These are phyloP conservation scores for Drosophila formosana DNA, from an alignment of 2,888 invertebrate genomes.

Conservation along the genomic window DNA sequence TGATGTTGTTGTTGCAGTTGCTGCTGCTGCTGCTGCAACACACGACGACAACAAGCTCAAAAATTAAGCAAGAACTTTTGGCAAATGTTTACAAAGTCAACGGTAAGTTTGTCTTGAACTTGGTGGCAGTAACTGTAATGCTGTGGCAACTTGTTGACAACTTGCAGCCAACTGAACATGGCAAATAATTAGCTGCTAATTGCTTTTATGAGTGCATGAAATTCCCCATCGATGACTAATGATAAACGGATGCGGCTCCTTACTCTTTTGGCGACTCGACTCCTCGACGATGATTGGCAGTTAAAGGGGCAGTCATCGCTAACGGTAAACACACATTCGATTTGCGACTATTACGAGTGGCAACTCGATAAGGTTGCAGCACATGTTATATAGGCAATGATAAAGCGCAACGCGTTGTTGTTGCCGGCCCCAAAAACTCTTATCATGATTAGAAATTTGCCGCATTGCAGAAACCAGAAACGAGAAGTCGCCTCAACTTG, in stretches of 20 bases:
- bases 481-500: slow-evolving; percentile 55
- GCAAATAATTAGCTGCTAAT: slow-evolving; percentile 72
- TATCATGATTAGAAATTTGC: slow-evolving; percentile 68
- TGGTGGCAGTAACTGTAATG: slow-evolving; percentile 61
- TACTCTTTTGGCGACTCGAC: not conserved
- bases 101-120: slow-evolving; percentile 59
- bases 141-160: slow-evolving; percentile 51
- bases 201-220: slow-evolving; percentile 55
- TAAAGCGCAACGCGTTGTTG: slow-evolving; percentile 44
- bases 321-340: slow-evolving; percentile 14
- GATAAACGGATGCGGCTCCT: slow-evolving; percentile 24
- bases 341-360: slow-evolving; percentile 14
- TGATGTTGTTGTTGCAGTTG: slow-evolving; percentile 25
- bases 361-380: slow-evolving; percentile 45
- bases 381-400: slow-evolving; percentile 57
- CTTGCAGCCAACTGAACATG: slow-evolving; percentile 43
- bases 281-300: slow-evolving; percentile 31
- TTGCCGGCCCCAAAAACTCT: slow-evolving; percentile 48
- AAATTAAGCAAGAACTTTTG: slow-evolving; percentile 64
- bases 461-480: slow-evolving; percentile 31
- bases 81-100: slow-evolving; percentile 70
- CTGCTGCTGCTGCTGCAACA: slow-evolving; percentile 17
- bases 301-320: slow-evolving; percentile 18
- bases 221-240: slow-evolving; percentile 23
- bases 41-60: slow-evolving; percentile 44